Evolutionary conservation across 2,113 vertebrate genomes (phyloP), one percentile per base, ranked within the genome.

Genomic region (Sardina pilchardus): DNA sequence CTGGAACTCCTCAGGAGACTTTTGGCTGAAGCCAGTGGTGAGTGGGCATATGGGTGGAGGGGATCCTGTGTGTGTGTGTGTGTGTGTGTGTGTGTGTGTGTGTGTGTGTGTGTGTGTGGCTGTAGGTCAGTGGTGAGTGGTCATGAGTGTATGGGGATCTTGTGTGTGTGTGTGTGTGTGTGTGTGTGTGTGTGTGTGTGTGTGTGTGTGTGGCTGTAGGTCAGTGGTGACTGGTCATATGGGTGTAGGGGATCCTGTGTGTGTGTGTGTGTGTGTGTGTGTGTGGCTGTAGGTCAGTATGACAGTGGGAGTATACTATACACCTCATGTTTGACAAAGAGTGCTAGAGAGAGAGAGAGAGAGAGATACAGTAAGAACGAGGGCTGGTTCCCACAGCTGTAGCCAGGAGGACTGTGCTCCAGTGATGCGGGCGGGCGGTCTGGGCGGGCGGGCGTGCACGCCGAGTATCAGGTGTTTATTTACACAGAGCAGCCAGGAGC

Each of bases 401-500:
- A 21, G 50, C 16, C 50, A 53, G 50, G 50, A 19, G 19, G n/a
- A n/a, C 16, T 14, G 39, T 53, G 19, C 50, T 53, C 50, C 17
- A 17, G 50, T 53, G 16, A 53, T 53, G 2, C 21, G 50, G 50
- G 16, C 50, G 2, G 48, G 12, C 48, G n/a, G n/a, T n/a, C n/a
- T n/a, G n/a, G n/a, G n/a, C 48, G 3, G 48, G 48, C 10, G 17
- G 1, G 50, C 14, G 19, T 53, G 50, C 50, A n/a, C 8, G 9
- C n/a, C n/a, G 26, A 19, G 21, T 81, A 48, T 78, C 81, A 83
- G 84, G 63, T 87, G 78, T 87, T 75, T 88, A 82, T 86, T 45
- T 59, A 87, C 85, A 84, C 81, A 45, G 53, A 56, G 81, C 81
- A 87, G 86, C 71, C 59, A 84, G 89, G 84, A 39, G 83, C 82